A percentile compares a stretch with the other conserved stretches of the same genome.
Evolutionary conservation across 2,888 invertebrate genomes (phyloP).

Genomic region (Tethea ocularis): DNA sequence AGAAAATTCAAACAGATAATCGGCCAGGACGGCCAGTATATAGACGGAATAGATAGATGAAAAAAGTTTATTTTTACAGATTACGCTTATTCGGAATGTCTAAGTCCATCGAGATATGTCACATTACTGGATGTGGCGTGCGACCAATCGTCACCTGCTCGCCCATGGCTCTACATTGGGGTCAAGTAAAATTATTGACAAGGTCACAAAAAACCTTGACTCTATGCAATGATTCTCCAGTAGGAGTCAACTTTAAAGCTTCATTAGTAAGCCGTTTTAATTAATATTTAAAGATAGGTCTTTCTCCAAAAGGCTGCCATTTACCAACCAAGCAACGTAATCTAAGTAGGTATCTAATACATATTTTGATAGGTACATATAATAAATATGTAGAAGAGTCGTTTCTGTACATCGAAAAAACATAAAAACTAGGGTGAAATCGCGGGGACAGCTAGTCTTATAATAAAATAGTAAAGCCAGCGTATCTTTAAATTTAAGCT

Average conservation of each 20-base stretch:
- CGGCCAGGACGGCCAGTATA: too few species aligned
- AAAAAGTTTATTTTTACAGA: slow-evolving; percentile 29
- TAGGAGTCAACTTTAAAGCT: slow-evolving; percentile 83
- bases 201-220: slow-evolving; percentile 75
- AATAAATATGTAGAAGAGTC: too few species aligned
- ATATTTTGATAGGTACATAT: too few species aligned
- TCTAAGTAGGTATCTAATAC: not conserved
- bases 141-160: slow-evolving; percentile 87
- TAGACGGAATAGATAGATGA: not conserved
- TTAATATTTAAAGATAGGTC: not conserved
- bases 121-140: slow-evolving; percentile 82
- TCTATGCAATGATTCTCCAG: slow-evolving; percentile 88
- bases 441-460: too few species aligned
- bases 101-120: slow-evolving; percentile 71
- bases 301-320: not conserved
- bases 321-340: not conserved
- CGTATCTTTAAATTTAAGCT: too few species aligned
- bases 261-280: slow-evolving; percentile 69
- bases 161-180: slow-evolving; percentile 86
- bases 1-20: too few species aligned
- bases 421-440: too few species aligned
- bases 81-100: slow-evolving; percentile 71
- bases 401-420: too few species aligned
- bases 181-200: slow-evolving; percentile 83
- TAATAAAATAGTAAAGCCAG: too few species aligned